Evolutionary conservation across 1,140 invertebrate genomes (phyloP).

Genomic region (Hycleus phaleratus): DNA sequence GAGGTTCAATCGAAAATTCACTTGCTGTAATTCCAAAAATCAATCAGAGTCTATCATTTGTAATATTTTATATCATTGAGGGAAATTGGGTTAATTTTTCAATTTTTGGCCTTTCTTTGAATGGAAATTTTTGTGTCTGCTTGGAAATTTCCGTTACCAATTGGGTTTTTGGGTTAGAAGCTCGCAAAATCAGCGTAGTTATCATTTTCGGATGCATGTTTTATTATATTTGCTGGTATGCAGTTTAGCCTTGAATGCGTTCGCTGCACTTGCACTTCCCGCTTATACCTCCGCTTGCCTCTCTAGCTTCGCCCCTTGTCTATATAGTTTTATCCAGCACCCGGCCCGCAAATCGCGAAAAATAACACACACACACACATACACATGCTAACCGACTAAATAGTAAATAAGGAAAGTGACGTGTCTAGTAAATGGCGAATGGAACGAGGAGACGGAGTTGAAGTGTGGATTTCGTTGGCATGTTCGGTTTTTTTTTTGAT

Average conservation of each 20-base stretch:
- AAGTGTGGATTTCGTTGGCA: no score
- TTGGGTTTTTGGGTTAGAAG: conserved; percentile 13
- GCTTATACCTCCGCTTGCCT: conserved; percentile 24
- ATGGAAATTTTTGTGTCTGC: no score
- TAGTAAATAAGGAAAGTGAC: conserved; percentile 8
- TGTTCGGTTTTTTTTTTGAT: no score
- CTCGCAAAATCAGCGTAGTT: conserved; percentile 7
- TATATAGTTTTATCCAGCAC: not conserved
- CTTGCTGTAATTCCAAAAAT: no score
- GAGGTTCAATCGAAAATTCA: no score
- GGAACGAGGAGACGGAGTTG: no score
- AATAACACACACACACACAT: not conserved
- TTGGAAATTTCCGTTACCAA: not conserved
- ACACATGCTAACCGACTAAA: not conserved
- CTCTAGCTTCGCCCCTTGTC: conserved; percentile 1
- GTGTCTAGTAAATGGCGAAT: no score
- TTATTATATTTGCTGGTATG: conserved; percentile 28
- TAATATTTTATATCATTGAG: no score
- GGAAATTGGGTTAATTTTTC: no score
- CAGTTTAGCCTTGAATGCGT: conserved; percentile 38
- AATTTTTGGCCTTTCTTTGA: no score
- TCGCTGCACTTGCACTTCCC: conserved; percentile 42
- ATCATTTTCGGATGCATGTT: conserved; percentile 10
- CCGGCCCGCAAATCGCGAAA: conserved; percentile 16
- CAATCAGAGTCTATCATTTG: no score